Conservation (phyloP, 2,113 vertebrate species). For the Erpornis zantholeuca region DNA sequence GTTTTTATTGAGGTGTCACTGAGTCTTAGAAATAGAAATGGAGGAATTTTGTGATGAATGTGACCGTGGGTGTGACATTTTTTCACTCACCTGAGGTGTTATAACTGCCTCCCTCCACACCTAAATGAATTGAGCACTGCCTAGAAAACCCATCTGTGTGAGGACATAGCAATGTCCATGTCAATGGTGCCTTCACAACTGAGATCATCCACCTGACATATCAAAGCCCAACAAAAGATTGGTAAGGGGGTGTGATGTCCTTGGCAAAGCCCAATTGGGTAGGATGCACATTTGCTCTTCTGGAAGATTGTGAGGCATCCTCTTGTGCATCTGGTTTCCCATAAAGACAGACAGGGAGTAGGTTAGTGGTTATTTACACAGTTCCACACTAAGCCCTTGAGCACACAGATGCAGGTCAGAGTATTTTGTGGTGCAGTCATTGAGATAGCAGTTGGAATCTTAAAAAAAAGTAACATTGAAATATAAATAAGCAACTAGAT, state of each 20-base stretch:
- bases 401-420: neutral
- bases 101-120: neutral
- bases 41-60: neutral
- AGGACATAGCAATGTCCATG: neutral
- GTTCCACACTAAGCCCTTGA: neutral
- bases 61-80: neutral
- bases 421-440: neutral
- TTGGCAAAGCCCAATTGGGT: neutral
- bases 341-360: neutral
- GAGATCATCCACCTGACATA: neutral
- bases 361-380: neutral
- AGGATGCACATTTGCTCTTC: neutral
- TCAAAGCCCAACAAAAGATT: neutral
- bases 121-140: neutral
- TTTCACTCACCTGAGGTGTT: neutral
- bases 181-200: neutral
- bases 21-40: neutral
- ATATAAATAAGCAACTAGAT: neutral
- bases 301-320: neutral
- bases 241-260: fast-evolving
- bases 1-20: neutral
- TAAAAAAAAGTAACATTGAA: neutral
- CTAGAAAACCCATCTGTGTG: neutral
- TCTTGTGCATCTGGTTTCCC: neutral
- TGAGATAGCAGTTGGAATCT: neutral